These are phyloP conservation scores for Xestobium rufovillosum DNA, from an alignment of 2,888 invertebrate genomes.

Conservation along the genomic window DNA sequence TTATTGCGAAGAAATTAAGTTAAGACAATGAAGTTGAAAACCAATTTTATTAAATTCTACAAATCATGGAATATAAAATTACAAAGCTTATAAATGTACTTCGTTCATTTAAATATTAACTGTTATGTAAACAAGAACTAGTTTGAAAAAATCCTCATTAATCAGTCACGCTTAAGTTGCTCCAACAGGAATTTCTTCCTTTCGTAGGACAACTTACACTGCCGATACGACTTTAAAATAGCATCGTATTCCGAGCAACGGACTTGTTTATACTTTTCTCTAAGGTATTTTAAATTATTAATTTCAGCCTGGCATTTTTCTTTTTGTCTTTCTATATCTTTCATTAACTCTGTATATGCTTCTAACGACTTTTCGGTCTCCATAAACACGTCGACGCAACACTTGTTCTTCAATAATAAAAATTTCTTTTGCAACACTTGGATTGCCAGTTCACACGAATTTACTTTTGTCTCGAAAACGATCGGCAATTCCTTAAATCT, in stretches of 20 bases:
- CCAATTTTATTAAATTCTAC: too few species aligned
- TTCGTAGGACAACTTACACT: slow-evolving; percentile 38
- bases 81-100: neutral
- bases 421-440: slow-evolving; percentile 37
- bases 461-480: slow-evolving; percentile 34
- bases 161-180: slow-evolving; percentile 16
- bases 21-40: too few species aligned
- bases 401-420: slow-evolving; percentile 29
- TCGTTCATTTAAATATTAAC: neutral
- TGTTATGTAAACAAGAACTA: slow-evolving; percentile 18
- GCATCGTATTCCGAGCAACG: slow-evolving; percentile 42
- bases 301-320: slow-evolving; percentile 36
- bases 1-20: too few species aligned
- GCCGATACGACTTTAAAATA: slow-evolving; percentile 39
- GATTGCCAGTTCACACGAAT: slow-evolving; percentile 35
- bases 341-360: slow-evolving; percentile 39
- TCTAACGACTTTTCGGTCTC: slow-evolving; percentile 40
- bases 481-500: slow-evolving; percentile 34
- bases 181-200: slow-evolving; percentile 38
- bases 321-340: slow-evolving; percentile 39
- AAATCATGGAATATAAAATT: too few species aligned
- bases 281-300: slow-evolving; percentile 34
- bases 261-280: slow-evolving; percentile 40
- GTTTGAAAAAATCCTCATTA: slow-evolving; percentile 10
- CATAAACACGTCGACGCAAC: slow-evolving; percentile 38